phyloP scores from a whole-genome alignment of 2,888 invertebrate genomes.

The Campaea margaritaria region DNA sequence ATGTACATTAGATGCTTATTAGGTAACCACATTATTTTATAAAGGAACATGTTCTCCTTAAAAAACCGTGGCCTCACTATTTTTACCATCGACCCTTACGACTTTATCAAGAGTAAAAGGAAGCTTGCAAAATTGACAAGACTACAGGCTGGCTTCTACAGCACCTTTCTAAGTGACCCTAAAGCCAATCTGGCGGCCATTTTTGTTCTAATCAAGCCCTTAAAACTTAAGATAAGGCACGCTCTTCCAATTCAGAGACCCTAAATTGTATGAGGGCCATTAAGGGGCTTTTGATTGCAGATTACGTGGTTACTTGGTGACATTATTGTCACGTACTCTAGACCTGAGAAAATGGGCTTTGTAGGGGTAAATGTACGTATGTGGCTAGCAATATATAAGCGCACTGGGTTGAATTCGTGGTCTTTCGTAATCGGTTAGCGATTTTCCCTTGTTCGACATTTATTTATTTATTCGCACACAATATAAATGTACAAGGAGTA shows the following conservation, averaged over 20 bases:
- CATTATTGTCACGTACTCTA: constrained; percentile 27
- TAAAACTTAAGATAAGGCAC: constrained; percentile 66
- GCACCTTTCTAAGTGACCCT: constrained; percentile 28
- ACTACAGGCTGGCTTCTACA: background rate
- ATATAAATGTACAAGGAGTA: too few relatives aligned
- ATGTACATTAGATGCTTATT: too few relatives aligned
- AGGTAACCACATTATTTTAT: too few relatives aligned
- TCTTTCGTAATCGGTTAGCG: too few relatives aligned
- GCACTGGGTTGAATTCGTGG: too few relatives aligned
- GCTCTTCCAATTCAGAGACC: constrained; percentile 54
- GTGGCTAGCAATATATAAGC: too few relatives aligned
- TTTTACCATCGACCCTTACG: background rate
- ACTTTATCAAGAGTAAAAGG: constrained; percentile 1
- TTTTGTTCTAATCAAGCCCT: constrained; percentile 62
- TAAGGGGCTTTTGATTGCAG: constrained; percentile 41
- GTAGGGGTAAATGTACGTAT: too few relatives aligned
- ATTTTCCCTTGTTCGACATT: too few relatives aligned
- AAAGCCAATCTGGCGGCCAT: constrained; percentile 49
- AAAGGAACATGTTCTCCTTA: too few relatives aligned
- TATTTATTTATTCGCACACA: too few relatives aligned
- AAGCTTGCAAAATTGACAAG: constrained; percentile 3
- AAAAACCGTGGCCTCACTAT: background rate
- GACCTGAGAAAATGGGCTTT: too few relatives aligned
- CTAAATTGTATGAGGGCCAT: constrained; percentile 52
- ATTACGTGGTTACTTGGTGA: constrained; percentile 33